Percentiles rank a stretch among this genome's conserved stretches.
Evolutionary conservation across 2,888 invertebrate species (phyloP).

Genomic region (Mythimna pallens): DNA sequence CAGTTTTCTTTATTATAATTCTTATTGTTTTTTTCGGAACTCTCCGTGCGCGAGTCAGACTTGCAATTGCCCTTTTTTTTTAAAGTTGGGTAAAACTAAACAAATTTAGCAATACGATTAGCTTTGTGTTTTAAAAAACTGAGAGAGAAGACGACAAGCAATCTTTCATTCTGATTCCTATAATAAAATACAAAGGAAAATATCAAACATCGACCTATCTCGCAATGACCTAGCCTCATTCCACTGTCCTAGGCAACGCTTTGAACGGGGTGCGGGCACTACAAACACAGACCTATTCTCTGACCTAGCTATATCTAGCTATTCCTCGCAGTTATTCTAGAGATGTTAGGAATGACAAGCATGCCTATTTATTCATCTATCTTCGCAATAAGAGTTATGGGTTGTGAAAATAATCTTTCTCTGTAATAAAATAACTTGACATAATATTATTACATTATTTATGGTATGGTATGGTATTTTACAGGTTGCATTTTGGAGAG

Average conservation of each 20-base stretch:
- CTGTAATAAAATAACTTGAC: no score
- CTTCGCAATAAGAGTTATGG: background rate
- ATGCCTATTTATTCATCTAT: conserved; percentile 32
- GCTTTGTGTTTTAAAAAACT: background rate
- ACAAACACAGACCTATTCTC: conserved; percentile 23
- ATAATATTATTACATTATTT: no score
- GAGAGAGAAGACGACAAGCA: background rate
- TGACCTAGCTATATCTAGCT: conserved; percentile 6
- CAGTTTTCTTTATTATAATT: no score
- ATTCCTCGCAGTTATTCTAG: conserved; percentile 37
- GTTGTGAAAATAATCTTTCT: background rate
- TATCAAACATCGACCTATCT: conserved; percentile 12
- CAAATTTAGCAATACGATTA: no score
- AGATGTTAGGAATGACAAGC: conserved; percentile 17
- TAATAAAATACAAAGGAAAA: background rate
- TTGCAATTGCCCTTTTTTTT: no score
- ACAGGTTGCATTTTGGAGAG: no score
- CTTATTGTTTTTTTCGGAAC: no score
- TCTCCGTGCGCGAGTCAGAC: no score
- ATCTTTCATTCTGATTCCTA: background rate
- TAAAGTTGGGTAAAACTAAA: no score
- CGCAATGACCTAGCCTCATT: conserved; percentile 47
- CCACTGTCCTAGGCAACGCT: conserved; percentile 33
- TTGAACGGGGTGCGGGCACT: conserved; percentile 49
- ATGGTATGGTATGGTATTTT: no score